Evolutionary conservation across 2,888 invertebrate genomes (phyloP).

Genomic region (Chrysolina americana): DNA sequence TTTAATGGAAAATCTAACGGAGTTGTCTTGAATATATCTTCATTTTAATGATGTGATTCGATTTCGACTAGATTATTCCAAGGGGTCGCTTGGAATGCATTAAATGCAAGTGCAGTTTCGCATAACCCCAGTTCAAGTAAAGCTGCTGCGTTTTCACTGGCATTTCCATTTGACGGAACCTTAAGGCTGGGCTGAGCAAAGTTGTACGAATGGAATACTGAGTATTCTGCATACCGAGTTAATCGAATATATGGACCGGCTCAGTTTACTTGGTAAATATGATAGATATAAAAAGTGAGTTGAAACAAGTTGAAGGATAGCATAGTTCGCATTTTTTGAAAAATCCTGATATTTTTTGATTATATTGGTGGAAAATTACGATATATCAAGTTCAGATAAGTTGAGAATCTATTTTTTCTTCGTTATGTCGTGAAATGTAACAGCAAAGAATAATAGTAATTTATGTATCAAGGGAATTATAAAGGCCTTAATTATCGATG

Average conservation of each 20-base stretch:
- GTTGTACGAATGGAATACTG: not conserved
- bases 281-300: no score
- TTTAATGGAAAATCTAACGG: constrained; percentile 41
- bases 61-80: constrained; percentile 24
- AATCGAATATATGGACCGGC: not conserved
- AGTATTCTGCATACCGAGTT: not conserved
- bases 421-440: no score
- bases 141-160: not conserved
- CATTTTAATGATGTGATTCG: constrained; percentile 36
- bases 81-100: constrained; percentile 18
- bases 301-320: no score
- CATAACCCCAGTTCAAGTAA: not conserved
- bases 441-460: no score
- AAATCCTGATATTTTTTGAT: no score
- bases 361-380: no score
- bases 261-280: not conserved
- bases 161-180: not conserved
- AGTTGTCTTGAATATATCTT: constrained; percentile 32
- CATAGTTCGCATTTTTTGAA: no score
- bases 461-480: no score
- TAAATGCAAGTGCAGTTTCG: constrained; percentile 14
- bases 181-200: not conserved
- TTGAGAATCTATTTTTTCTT: no score
- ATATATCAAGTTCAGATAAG: no score
- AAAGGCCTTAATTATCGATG: no score